Evolutionary conservation across 2,113 vertebrate species (phyloP), one percentile per base, ranked within the genome.

Genomic region (Varanus komodoensis): DNA sequence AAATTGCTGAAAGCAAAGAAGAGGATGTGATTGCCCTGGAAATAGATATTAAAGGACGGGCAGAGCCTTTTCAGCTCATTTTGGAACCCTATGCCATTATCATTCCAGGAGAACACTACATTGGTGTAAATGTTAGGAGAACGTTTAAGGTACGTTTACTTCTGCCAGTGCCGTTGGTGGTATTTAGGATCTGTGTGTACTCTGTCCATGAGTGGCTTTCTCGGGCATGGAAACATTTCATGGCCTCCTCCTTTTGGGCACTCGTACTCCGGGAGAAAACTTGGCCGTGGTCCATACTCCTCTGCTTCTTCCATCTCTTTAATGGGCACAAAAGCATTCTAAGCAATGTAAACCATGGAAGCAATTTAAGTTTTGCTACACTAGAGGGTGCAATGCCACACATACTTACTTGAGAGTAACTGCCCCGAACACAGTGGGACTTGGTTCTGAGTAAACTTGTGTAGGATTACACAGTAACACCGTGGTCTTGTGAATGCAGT

Each of bases 1-100:
- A 93, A 3, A 69, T 44, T 3, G 73, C 87, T 14, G 15, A 93
- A 93, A 73, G 89, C 93, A 32, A 85, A 90, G 86, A 25, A 87
- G 94, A 93, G 6, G 97, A 98, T 25, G 96, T 97, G 74, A 97
- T 97, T 6, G 97, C 93, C 29, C 92, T 99, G 97, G 98, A 98
- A 93, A 96, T 99, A 57, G 98, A 99, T 92, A 96, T 98, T 77
- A 99, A 98, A 94, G 98, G 99, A 52, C 96, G 96, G 0, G 96
- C 97, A 0, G 98, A 98, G 92, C 97, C 98, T 0, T 97, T 98
- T 94, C 89, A 97, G 57, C 89, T 99, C 78, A 96, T 98, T 57
- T 90, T 99, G 73, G 98, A 99, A 27, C 99, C 99, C 0, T 98
- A 98, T 0, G 98, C 97, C 78, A 91, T 99, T 73, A 90, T 98